A percentile compares a stretch with the other conserved stretches of the same genome.
These are phyloP conservation scores for Ennomos erosarius DNA, from an alignment of 2,888 invertebrate genomes.

Conservation along the genomic window DNA sequence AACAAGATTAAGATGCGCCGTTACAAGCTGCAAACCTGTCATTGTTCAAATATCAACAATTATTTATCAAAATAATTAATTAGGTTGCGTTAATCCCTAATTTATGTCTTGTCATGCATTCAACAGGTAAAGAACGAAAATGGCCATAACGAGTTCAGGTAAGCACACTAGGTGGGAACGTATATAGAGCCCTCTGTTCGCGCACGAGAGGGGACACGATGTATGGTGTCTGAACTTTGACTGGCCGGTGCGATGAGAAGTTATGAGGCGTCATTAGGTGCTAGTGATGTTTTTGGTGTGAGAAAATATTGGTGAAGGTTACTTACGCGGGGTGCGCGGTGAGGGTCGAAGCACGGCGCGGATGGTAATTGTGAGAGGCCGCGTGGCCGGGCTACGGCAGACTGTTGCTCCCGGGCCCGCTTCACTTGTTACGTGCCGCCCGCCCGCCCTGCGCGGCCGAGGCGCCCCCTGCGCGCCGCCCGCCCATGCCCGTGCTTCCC, in stretches of 20 bases:
- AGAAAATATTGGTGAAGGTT: conserved; percentile 61
- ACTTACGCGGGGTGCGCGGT: conserved; percentile 72
- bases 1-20: conserved; percentile 8
- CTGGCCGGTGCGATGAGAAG: conserved; percentile 3
- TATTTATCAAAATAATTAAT: conserved; percentile 44
- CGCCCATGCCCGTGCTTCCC: conserved; percentile 59
- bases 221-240: conserved; percentile 17
- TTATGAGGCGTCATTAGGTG: conserved; percentile 13
- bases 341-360: conserved; percentile 60
- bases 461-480: conserved; percentile 54
- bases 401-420: conserved; percentile 85
- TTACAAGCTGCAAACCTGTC: conserved; percentile 10
- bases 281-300: conserved; percentile 15
- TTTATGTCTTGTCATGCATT: conserved; percentile 63
- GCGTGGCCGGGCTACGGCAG: conserved; percentile 84
- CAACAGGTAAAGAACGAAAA: conserved; percentile 65
- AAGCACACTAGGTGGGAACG: conserved; percentile 50
- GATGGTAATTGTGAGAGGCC: conserved; percentile 70
- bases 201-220: conserved; percentile 39
- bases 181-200: conserved; percentile 34
- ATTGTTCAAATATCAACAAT: conserved; percentile 27
- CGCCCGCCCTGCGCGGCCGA: conserved; percentile 69
- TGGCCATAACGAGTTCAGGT: conserved; percentile 37
- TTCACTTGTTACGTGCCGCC: conserved; percentile 84
- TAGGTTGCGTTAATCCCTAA: conserved; percentile 38